Evolutionary conservation across 2,888 invertebrate genomes (phyloP).

Genomic region (Urechis unicinctus): DNA sequence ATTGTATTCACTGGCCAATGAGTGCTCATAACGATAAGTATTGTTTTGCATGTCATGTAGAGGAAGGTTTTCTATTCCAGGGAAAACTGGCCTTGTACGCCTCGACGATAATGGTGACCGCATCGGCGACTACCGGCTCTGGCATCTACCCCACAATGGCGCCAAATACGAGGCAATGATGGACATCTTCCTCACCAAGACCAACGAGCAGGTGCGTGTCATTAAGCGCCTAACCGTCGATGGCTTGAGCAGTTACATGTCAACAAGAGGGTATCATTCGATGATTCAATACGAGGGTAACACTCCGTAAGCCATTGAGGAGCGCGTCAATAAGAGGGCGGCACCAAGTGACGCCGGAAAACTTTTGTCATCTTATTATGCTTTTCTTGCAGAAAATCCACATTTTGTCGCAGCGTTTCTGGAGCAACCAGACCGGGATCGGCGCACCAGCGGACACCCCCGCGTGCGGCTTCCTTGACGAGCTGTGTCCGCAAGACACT

Average conservation of each 20-base stretch:
- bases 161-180: background rate
- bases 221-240: too few species aligned
- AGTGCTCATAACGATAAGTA: too few species aligned
- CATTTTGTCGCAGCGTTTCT: background rate
- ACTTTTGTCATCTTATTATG: too few species aligned
- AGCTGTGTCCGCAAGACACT: background rate
- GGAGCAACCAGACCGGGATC: background rate
- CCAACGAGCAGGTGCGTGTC: background rate
- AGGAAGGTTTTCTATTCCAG: background rate
- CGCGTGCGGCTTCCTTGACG: background rate
- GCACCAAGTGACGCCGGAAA: too few species aligned
- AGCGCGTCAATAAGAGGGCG: too few species aligned
- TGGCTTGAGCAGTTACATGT: too few species aligned
- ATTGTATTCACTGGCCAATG: too few species aligned
- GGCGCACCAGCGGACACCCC: background rate
- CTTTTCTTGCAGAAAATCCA: background rate
- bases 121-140: background rate
- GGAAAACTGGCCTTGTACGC: background rate
- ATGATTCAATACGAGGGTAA: too few species aligned
- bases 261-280: too few species aligned
- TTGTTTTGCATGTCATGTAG: too few species aligned
- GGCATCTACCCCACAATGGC: background rate
- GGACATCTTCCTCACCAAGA: background rate
- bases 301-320: too few species aligned
- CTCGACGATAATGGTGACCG: constrained; percentile 1